These are phyloP conservation scores for Micrasema minimum DNA, from an alignment of 1,140 invertebrate species.

Conservation along the genomic window DNA sequence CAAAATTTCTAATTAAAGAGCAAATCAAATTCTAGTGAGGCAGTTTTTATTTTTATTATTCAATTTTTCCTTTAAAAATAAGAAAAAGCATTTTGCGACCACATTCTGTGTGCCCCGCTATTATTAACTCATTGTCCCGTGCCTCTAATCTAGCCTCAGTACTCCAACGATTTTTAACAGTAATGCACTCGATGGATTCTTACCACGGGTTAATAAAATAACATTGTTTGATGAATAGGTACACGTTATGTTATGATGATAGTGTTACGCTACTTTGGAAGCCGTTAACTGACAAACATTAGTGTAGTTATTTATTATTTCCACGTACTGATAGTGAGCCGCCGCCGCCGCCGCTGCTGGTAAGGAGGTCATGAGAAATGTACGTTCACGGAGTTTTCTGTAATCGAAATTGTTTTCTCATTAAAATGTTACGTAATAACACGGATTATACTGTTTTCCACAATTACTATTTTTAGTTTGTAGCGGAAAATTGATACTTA, in stretches of 20 bases:
- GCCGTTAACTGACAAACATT: slow-evolving; percentile 15
- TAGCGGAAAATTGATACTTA: neutral
- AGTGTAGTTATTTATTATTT: slow-evolving; percentile 11
- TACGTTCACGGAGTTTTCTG: slow-evolving; percentile 5
- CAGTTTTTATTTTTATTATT: too few relatives aligned
- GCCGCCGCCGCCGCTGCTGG: neutral
- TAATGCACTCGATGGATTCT: neutral
- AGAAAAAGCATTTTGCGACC: too few relatives aligned
- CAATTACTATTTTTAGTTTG: slow-evolving; percentile 1
- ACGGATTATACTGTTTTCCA: slow-evolving; percentile 14
- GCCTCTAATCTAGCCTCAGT: too few relatives aligned
- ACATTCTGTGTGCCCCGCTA: too few relatives aligned
- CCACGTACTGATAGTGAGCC: slow-evolving; percentile 5
- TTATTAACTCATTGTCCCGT: too few relatives aligned
- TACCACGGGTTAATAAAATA: neutral
- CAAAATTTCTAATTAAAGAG: too few relatives aligned
- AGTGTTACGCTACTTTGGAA: slow-evolving; percentile 7
- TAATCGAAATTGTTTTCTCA: slow-evolving; percentile 13
- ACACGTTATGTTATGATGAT: neutral
- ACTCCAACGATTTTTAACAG: too few relatives aligned
- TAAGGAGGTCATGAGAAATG: slow-evolving; percentile 21
- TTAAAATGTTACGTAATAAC: slow-evolving; percentile 17
- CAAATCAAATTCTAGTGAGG: too few relatives aligned
- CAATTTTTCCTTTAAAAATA: too few relatives aligned
- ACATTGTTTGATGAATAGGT: slow-evolving; percentile 1